Base-by-base conservation (phyloP, 2,113 vertebrate genomes). In the Equus przewalskii region DNA sequence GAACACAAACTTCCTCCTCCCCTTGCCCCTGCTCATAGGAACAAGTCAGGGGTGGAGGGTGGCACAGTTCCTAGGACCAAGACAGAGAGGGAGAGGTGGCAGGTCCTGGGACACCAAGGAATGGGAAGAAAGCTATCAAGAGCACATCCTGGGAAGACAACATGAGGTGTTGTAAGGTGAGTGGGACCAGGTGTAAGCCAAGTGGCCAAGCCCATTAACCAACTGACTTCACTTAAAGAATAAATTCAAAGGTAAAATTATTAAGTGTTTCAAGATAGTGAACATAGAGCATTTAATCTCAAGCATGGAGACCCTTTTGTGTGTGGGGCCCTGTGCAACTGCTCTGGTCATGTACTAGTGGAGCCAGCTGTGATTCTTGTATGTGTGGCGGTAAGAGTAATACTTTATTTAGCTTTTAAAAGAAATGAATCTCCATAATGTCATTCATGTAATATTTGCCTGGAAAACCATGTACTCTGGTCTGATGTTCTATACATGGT, bases 181-280 rank as follows among this genome's bases (percentile, higher is more conserved):
- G 0, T 26, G 6, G 28, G 1, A 56, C 2, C 2, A 22, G 0
- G 0, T n/a, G 7, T 67, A 4, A 30, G 3, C 3, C 67, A 54
- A 62, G 18, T 56, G 30, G 3, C n/a, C 19, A 54, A 36, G 13
- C 11, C 36, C 36, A 41, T 41, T 41, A 41, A 41, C 36, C 36
- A 41, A 41, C 36, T 41, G 36, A 41, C 3, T 75, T 69, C 58
- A 41, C 49, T 44, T n/a, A 75, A 21, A 51, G 58, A 62, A 46
- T 10, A 69, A 85, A 56, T 58, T 36, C 28, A 69, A n/a, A 86
- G 3, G 33, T 75, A 51, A 81, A 81, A 70, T 44, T 93, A 62
- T 69, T 19, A 69, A 21, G 3, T 49, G 33, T 49, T 92, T 89
- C 33, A 73, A 78, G 44, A 62, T 7, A 54, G 58, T n/a, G 13